Percentiles rank a stretch among this genome's conserved stretches.
Conservation (phyloP, 2,113 vertebrate genomes). For the Illadopsis cleaveri region DNA sequence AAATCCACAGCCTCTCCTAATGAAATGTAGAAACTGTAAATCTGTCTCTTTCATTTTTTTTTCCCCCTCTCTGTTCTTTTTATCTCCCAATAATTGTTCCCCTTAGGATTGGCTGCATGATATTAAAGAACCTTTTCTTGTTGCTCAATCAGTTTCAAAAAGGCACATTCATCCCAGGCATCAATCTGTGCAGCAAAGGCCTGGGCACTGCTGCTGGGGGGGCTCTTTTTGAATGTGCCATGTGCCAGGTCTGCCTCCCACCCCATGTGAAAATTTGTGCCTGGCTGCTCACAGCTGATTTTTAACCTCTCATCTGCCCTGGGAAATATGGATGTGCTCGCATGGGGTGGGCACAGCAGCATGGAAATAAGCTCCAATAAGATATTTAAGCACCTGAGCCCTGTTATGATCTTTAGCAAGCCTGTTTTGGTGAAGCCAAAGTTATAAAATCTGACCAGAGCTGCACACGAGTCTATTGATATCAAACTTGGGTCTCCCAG, state of each 20-base stretch:
- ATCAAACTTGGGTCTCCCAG: background rate
- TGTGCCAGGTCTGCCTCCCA: background rate
- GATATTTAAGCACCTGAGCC: background rate
- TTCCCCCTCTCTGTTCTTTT: background rate
- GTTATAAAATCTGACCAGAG: background rate
- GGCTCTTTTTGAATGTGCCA: background rate
- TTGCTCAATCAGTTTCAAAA: constrained; percentile 11
- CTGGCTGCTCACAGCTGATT: background rate
- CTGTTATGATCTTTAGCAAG: background rate
- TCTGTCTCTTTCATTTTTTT: background rate
- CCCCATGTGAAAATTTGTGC: rapidly evolving
- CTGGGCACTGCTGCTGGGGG: background rate
- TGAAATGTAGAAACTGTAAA: constrained; percentile 30
- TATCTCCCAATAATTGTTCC: constrained; percentile 63
- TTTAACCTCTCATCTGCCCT: background rate
- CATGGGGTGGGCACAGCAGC: background rate
- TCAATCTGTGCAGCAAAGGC: background rate
- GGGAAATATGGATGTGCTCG: rapidly evolving
- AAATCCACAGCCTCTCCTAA: constrained; percentile 30
- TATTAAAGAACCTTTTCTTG: constrained; percentile 46
- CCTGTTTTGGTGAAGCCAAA: background rate
- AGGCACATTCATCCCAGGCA: background rate
- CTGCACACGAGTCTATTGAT: background rate
- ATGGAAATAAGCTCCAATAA: background rate
- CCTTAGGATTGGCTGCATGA: constrained; percentile 7